Conservation (phyloP, 2,888 invertebrate species). For the Syritta pipiens region DNA sequence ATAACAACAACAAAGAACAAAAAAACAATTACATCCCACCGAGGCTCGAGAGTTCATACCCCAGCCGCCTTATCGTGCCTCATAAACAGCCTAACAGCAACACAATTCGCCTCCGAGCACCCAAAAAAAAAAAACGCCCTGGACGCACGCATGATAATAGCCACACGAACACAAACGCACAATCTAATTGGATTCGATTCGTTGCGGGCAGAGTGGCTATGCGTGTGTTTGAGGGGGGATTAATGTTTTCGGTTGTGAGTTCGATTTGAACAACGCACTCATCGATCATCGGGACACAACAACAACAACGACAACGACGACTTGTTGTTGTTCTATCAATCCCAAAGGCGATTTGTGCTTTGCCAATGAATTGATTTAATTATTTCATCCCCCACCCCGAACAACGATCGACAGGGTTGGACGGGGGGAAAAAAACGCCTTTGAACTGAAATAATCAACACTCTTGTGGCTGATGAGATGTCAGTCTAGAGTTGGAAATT, state of each 20-base stretch:
- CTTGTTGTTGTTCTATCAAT: constrained; percentile 29
- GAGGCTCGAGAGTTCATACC: too few relatives aligned
- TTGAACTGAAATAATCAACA: constrained; percentile 62
- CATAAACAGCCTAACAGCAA: constrained; percentile 54
- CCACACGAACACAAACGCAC: constrained; percentile 18
- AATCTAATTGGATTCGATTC: constrained; percentile 55
- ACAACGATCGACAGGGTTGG: background rate
- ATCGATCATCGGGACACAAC: constrained; percentile 48
- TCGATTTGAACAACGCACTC: constrained; percentile 38
- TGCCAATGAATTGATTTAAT: constrained; percentile 64
- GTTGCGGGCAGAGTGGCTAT: too few relatives aligned
- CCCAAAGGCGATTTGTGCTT: constrained; percentile 48
- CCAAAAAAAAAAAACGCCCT: too few relatives aligned
- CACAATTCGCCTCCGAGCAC: constrained; percentile 45
- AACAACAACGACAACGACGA: background rate
- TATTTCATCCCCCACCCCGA: constrained; percentile 31
- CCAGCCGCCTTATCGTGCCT: constrained; percentile 55
- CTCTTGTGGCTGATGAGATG: constrained; percentile 61
- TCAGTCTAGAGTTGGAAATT: constrained; percentile 45
- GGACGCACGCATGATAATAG: constrained; percentile 9
- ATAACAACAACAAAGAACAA: too few relatives aligned
- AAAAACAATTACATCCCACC: too few relatives aligned
- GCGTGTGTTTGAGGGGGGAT: too few relatives aligned
- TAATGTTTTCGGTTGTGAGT: constrained; percentile 39
- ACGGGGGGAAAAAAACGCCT: constrained; percentile 25